These are phyloP conservation scores for Drosophila carrolli DNA, from an alignment of 1,140 invertebrate genomes.

Conservation along the genomic window DNA sequence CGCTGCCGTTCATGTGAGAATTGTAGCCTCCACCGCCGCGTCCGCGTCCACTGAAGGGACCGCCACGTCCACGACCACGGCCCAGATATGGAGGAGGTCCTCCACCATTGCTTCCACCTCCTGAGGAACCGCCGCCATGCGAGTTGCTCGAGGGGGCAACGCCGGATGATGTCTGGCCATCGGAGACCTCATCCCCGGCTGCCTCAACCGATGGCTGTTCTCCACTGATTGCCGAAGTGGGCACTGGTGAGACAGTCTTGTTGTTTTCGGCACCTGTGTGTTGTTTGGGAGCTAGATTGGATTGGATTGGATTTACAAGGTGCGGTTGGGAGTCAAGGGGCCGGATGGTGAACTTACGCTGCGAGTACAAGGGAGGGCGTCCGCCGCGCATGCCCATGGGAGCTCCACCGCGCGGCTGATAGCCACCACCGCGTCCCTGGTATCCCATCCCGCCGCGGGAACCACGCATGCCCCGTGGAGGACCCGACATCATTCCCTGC, in stretches of 20 bases:
- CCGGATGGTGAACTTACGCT: conserved; percentile 64
- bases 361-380: conserved; percentile 71
- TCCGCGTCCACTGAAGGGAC: conserved; percentile 60
- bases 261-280: conserved; percentile 83
- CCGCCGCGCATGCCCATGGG: conserved; percentile 82
- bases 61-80: conserved; percentile 77
- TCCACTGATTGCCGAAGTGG: conserved; percentile 51
- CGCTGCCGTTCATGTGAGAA: conserved; percentile 70
- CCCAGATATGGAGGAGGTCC: conserved; percentile 63
- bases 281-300: conserved; percentile 73
- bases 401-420: conserved; percentile 73
- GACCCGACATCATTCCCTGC: conserved; percentile 77
- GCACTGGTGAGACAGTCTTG: conserved; percentile 79
- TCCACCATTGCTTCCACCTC: conserved; percentile 49
- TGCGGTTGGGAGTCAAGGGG: neutral
- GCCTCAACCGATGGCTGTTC: conserved; percentile 39
- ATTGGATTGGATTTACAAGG: conserved; percentile 22
- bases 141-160: conserved; percentile 40
- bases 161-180: conserved; percentile 32
- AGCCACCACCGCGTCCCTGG: conserved; percentile 70
- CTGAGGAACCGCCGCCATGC: conserved; percentile 34
- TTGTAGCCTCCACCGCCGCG: conserved; percentile 81
- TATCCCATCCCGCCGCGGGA: conserved; percentile 71
- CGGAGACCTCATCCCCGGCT: conserved; percentile 40
- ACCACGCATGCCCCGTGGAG: conserved; percentile 70